Evolutionary conservation across 2,113 vertebrate species (phyloP).

Genomic region (Illadopsis cleaveri): DNA sequence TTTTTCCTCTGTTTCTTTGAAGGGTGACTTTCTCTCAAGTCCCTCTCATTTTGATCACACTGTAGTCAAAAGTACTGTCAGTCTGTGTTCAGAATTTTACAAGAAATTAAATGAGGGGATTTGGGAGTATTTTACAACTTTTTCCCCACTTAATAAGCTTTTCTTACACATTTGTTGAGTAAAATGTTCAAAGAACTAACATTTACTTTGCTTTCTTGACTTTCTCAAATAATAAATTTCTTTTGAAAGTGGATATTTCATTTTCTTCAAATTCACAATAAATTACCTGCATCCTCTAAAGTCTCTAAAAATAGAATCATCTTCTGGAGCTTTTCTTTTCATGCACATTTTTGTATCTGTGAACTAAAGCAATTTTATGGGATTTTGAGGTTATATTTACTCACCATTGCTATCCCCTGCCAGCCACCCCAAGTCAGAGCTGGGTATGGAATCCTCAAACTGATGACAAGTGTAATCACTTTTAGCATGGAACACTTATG

Average conservation of each 20-base stretch:
- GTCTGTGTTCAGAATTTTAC: background rate
- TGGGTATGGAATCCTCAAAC: background rate
- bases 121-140: background rate
- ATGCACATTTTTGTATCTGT: fast-evolving
- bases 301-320: background rate
- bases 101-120: background rate
- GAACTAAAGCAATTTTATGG: background rate
- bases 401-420: fast-evolving
- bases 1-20: background rate
- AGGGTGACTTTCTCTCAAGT: background rate
- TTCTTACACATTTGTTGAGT: background rate
- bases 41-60: background rate
- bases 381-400: background rate
- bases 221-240: background rate
- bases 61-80: background rate
- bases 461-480: background rate
- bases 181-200: background rate
- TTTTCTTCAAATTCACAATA: background rate
- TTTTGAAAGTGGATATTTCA: background rate
- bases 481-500: background rate
- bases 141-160: background rate
- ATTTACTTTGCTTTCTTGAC: background rate
- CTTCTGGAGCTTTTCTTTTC: background rate
- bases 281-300: background rate
- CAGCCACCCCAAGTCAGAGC: fast-evolving